Base-by-base conservation (phyloP, 1,140 invertebrate species). In the Drosophila murphyi region DNA sequence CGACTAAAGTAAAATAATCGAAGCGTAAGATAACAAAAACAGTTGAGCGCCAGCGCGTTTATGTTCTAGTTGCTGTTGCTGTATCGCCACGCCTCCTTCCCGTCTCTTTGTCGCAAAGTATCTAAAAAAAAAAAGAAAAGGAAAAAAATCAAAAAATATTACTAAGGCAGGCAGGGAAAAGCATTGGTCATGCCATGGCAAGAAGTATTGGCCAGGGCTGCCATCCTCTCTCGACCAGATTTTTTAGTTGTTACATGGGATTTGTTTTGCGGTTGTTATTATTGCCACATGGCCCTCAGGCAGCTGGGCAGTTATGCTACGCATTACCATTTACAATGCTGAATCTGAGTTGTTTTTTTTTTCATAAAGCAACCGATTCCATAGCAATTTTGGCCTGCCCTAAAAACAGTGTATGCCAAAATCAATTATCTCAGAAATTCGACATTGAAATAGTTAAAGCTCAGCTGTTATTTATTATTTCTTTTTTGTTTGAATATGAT, bases 1-100 rank as follows among this genome's bases (percentile, higher is more conserved):
- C 74, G 78, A 79, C 71, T 72, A 80, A 55, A 67, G 73, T 70
- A 80, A 78, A 88, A 75, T 73, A 80, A 88, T 88, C 83, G 80
- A 83, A 82, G 83, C 80, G 76, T 63, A 83, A 79, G 83, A 76
- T 80, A 77, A 74, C 76, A 69, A 75, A 64, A 68, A 59, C 59
- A 69, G 41, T 52, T 51, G 54, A 60, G 48, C 55, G 51, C 41
- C 41, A 60, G n/a, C 29, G 41, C 37, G 12, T 41, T 55, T 62
- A 37, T 56, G 34, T n/a, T 52, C 20, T 28, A 41, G 45, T 20
- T 12, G 47, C 31, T 59, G 28, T 54, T n/a, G 41, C 4, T n/a
- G 8, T 45, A 34, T 32, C 32, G 35, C 54, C 54, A 39, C 12
- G 41, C 57, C 41, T 35, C 12, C 45, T 45, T 35, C 8, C 43